Conservation (phyloP, 1,140 invertebrate genomes). For the Atta cephalotes region DNA sequence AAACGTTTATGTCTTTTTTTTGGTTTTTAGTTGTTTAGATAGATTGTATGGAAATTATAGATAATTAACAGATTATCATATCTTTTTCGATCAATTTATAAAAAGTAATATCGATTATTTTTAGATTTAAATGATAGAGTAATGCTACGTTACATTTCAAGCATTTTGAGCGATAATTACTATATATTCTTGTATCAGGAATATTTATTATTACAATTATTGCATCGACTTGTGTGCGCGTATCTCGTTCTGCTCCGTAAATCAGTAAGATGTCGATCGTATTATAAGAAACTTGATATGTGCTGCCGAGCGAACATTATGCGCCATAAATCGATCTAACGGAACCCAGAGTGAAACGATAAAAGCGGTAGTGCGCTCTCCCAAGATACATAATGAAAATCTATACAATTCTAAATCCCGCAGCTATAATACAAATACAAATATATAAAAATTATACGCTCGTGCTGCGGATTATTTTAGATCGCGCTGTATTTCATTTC, state of each 20-base stretch:
- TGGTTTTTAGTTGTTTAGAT: neutral
- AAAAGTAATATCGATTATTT: neutral
- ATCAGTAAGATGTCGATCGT: slow-evolving; percentile 49
- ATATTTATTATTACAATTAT: slow-evolving; percentile 55
- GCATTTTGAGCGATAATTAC: slow-evolving; percentile 21
- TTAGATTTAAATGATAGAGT: neutral
- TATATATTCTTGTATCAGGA: neutral
- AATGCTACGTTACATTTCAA: neutral
- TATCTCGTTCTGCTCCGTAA: slow-evolving; percentile 54
- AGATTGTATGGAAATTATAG: neutral
- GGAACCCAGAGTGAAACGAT: slow-evolving; percentile 44
- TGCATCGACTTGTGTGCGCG: slow-evolving; percentile 1
- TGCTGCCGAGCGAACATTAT: slow-evolving; percentile 34
- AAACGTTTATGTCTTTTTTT: neutral
- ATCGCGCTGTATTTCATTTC: slow-evolving; percentile 10
- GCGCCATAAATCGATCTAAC: slow-evolving; percentile 57
- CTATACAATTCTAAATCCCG: slow-evolving; percentile 25
- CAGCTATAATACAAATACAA: neutral
- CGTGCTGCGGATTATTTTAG: slow-evolving; percentile 5
- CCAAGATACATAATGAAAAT: slow-evolving; percentile 38
- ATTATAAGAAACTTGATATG: slow-evolving; percentile 50
- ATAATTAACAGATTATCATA: neutral
- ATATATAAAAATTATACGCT: slow-evolving; percentile 15
- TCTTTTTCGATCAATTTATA: neutral
- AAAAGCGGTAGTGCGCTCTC: slow-evolving; percentile 34